Evolutionary conservation across 2,888 invertebrate genomes (phyloP).

Genomic region (Aporophyla lueneburgensis): DNA sequence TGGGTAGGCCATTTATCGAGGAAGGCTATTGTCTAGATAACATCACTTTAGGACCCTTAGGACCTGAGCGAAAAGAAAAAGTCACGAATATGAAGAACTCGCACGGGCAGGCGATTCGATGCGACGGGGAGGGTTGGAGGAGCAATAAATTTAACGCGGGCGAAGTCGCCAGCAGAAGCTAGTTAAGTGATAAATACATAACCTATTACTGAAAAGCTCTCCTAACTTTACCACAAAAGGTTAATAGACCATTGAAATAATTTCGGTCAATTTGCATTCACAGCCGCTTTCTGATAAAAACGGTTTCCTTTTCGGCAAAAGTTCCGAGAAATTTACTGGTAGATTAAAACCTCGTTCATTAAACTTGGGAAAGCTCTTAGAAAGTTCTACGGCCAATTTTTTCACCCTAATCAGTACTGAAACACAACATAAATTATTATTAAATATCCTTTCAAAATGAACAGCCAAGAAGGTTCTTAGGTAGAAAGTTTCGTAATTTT

Average conservation of each 20-base stretch:
- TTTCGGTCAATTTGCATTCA: constrained; percentile 52
- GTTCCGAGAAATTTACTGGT: constrained; percentile 49
- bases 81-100: no score
- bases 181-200: neutral
- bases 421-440: constrained; percentile 54
- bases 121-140: no score
- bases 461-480: constrained; percentile 4
- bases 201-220: constrained; percentile 17
- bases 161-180: no score
- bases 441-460: constrained; percentile 34
- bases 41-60: no score
- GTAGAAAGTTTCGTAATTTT: constrained; percentile 13
- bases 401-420: constrained; percentile 38
- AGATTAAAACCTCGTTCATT: constrained; percentile 63
- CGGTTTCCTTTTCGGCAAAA: constrained; percentile 38
- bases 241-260: constrained; percentile 47
- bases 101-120: no score
- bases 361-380: constrained; percentile 45
- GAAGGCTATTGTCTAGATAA: no score
- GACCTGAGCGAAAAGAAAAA: no score
- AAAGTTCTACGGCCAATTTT: constrained; percentile 48
- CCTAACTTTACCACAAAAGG: constrained; percentile 6
- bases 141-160: no score
- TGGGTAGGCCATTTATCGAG: no score
- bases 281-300: constrained; percentile 52